Base-by-base conservation (phyloP, 1,140 invertebrate species). In the Bombus ignitus region DNA sequence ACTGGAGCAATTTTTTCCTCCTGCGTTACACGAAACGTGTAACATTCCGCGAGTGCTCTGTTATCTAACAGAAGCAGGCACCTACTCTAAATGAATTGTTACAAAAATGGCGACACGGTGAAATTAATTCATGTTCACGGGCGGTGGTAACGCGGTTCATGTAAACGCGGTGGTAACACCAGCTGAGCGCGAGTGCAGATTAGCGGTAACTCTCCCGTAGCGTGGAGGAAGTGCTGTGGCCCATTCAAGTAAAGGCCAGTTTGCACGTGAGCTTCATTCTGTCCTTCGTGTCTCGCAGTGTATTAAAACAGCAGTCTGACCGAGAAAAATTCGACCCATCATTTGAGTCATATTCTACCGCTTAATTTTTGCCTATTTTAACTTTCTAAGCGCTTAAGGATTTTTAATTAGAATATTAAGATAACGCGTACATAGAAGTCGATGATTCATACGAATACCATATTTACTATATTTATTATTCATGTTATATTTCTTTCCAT, bases 241-340 rank as follows among this genome's bases (percentile, higher is more conserved):
- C 88, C 90, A 91, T 91, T 91, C 77, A 91, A 82, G 86, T 88
- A 87, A 92, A 91, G 90, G 87, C 90, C 81, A 87, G 85, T 88
- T 90, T 82, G 81, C 84, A 83, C 85, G 88, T 85, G 84, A 85
- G 76, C 80, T 88, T 89, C 78, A 70, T 62, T 13, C 62, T 66
- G 37, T 28, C 15, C 39, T 28, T 68, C 35, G 66, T 68, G 18
- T 18, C 32, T 35, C 35, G 22, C 66, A 15, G n/a, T 13, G n/a
- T 28, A 22, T 44, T 22, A 8, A 53, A 8, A 53, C 47, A 53
- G 47, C 1, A 22, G 18, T 8, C 18, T 22, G 47, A 22, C 47
- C 47, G 18, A 53, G 47, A 53, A 53, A 53, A 53, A 22, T n/a
- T 32, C n/a, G 3, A 6, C 18, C 0, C 18, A 53, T 53, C 22